Conservation (phyloP, 2,113 vertebrate genomes). For the Clupea harengus region DNA sequence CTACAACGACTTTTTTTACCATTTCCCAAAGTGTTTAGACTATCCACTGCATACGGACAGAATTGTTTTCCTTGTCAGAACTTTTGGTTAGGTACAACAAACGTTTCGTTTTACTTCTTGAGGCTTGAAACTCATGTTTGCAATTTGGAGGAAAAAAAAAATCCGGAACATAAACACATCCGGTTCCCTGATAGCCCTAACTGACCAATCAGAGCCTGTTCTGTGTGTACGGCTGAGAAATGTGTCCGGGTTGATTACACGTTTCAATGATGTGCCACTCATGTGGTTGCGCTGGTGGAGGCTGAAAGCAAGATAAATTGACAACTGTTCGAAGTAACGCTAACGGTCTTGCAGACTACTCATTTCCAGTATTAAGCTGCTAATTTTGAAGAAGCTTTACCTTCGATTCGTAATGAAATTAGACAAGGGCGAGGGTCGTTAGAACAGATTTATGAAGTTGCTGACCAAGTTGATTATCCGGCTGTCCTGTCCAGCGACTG, state of each 20-base stretch:
- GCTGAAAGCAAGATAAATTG: background rate
- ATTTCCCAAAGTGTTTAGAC: too few relatives aligned
- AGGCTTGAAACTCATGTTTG: too few relatives aligned
- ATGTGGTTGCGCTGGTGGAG: slow-evolving; percentile 42
- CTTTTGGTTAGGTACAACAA: too few relatives aligned
- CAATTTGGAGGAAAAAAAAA: background rate
- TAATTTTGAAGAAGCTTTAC: background rate
- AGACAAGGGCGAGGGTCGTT: background rate
- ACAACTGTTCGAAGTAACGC: background rate
- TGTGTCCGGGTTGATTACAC: slow-evolving; percentile 47
- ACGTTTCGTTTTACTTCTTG: too few relatives aligned
- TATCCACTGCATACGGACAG: too few relatives aligned
- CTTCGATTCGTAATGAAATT: background rate
- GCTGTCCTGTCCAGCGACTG: background rate
- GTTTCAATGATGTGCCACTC: slow-evolving; percentile 7
- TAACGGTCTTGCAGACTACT: background rate
- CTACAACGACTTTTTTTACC: too few relatives aligned
- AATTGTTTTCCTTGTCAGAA: too few relatives aligned
- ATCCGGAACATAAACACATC: slow-evolving; percentile 10
- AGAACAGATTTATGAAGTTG: background rate
- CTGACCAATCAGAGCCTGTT: slow-evolving; percentile 51
- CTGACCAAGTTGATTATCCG: background rate
- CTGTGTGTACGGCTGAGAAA: slow-evolving; percentile 31
- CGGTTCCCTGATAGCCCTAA: background rate
- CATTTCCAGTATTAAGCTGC: too few relatives aligned